Conservation (phyloP, 2,888 invertebrate species). For the Taenaris catops region DNA sequence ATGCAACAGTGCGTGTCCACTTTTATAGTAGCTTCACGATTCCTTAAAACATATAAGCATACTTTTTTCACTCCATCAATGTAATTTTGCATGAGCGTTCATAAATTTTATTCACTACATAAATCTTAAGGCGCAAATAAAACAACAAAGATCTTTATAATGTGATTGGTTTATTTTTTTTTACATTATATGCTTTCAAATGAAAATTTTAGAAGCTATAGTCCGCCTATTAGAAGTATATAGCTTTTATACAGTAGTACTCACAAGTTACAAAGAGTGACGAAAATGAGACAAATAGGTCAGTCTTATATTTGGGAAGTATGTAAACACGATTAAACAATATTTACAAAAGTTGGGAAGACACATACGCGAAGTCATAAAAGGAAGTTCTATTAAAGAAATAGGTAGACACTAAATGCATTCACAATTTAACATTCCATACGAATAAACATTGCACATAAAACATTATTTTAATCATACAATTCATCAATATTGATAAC, state of each 20-base stretch:
- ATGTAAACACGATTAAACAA: conserved; percentile 68
- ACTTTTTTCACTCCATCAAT: too few relatives aligned
- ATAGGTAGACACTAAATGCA: conserved; percentile 41
- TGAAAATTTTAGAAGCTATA: conserved; percentile 64
- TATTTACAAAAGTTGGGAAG: conserved; percentile 78
- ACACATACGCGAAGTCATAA: conserved; percentile 61
- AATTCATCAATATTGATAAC: conserved; percentile 60
- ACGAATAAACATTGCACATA: conserved; percentile 57
- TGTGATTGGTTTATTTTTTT: conserved; percentile 71
- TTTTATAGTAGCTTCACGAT: too few relatives aligned
- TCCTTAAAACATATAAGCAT: too few relatives aligned
- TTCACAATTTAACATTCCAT: conserved; percentile 49
- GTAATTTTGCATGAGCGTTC: too few relatives aligned
- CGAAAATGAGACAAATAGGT: conserved; percentile 76
- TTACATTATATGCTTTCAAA: conserved; percentile 66
- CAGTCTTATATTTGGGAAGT: conserved; percentile 80
- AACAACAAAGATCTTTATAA: conserved; percentile 28
- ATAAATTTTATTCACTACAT: too few relatives aligned
- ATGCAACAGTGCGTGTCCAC: too few relatives aligned
- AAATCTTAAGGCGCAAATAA: conserved; percentile 24
- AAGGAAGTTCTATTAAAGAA: conserved; percentile 56
- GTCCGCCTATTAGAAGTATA: conserved; percentile 58
- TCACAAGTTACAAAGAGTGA: conserved; percentile 60
- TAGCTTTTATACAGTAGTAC: conserved; percentile 54
- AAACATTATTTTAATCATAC: conserved; percentile 48